Conservation (phyloP, 1,140 invertebrate species). For the Bombus balteatus region DNA sequence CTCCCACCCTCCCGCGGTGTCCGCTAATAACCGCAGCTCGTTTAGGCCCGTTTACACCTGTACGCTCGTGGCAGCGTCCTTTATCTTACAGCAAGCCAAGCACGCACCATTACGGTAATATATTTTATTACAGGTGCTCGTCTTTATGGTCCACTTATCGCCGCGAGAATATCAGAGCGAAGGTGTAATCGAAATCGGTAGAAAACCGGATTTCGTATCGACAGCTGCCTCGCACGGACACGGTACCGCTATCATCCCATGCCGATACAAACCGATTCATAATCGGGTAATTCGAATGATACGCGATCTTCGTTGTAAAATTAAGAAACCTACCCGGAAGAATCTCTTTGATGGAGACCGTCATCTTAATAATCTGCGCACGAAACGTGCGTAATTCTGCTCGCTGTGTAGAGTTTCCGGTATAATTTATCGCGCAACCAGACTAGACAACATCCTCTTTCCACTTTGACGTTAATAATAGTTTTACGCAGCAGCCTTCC, state of each 20-base stretch:
- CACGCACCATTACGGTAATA: constrained; percentile 67
- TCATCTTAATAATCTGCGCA: neutral
- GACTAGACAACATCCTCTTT: neutral
- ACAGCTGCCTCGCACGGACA: constrained; percentile 24
- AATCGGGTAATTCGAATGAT: neutral
- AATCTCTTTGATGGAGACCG: neutral
- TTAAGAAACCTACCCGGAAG: neutral
- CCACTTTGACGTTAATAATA: constrained; percentile 15
- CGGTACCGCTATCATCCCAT: too few relatives aligned
- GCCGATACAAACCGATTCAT: neutral
- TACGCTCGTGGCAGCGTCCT: constrained; percentile 50
- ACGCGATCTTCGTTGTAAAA: neutral
- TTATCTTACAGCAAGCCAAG: constrained; percentile 49
- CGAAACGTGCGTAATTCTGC: neutral
- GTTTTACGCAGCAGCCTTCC: neutral
- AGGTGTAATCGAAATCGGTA: constrained; percentile 57
- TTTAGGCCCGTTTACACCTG: constrained; percentile 78
- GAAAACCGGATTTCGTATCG: constrained; percentile 54
- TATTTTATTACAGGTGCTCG: constrained; percentile 59
- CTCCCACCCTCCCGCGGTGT: constrained; percentile 55
- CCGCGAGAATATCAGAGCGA: constrained; percentile 33
- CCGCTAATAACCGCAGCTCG: constrained; percentile 75
- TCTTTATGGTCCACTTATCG: constrained; percentile 55
- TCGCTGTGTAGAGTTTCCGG: neutral
- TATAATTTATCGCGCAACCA: neutral